Percentiles rank a stretch among this genome's conserved stretches.
Evolutionary conservation across 2,113 vertebrate genomes (phyloP).

Genomic region (Diadophis punctatus): DNA sequence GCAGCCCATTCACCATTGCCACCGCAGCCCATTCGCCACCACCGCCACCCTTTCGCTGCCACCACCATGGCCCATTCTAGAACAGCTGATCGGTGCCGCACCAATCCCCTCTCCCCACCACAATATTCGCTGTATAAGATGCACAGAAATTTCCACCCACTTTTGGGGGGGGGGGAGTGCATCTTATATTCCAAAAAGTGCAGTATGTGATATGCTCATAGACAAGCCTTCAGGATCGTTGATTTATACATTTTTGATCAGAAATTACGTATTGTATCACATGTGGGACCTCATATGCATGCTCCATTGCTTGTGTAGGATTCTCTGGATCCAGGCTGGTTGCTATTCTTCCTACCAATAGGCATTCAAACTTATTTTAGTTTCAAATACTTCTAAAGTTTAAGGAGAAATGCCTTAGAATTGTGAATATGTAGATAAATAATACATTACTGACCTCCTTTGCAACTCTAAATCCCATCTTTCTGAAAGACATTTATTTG

Average conservation of each 20-base stretch:
- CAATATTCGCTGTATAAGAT: too few species aligned
- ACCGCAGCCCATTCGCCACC: too few species aligned
- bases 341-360: neutral
- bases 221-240: neutral
- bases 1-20: too few species aligned
- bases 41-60: too few species aligned
- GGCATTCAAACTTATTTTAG: conserved; percentile 1
- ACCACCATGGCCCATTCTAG: too few species aligned
- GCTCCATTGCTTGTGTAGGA: neutral
- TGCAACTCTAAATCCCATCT: conserved; percentile 33
- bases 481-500: conserved; percentile 41
- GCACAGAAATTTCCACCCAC: too few species aligned
- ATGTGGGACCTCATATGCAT: too few species aligned
- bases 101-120: too few species aligned
- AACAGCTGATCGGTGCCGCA: too few species aligned
- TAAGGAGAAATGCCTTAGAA: conserved; percentile 7
- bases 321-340: neutral
- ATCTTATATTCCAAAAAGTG: too few species aligned
- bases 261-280: neutral
- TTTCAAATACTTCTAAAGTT: conserved; percentile 30
- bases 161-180: too few species aligned
- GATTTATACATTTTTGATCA: neutral
- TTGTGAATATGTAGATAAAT: conserved; percentile 11
- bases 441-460: conserved; percentile 26
- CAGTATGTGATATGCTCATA: neutral